Evolutionary conservation across 2,113 vertebrate species (phyloP).

Genomic region (Willisornis vidua): DNA sequence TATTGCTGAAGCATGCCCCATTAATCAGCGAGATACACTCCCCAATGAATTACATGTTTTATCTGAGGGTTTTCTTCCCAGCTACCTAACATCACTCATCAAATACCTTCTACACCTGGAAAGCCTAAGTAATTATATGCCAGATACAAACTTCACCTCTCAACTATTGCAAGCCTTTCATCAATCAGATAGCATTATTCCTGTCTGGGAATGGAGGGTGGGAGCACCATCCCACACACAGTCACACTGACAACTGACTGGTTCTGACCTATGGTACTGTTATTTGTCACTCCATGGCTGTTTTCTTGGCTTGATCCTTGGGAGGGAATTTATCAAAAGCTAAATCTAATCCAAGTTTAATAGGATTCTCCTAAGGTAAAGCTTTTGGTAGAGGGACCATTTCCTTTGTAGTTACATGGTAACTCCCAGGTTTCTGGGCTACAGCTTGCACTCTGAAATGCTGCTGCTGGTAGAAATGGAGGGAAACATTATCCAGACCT

Average conservation of each 20-base stretch:
- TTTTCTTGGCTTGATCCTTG: background rate
- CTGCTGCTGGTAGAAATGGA: background rate
- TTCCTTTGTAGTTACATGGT: background rate
- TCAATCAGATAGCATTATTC: slow-evolving; percentile 7
- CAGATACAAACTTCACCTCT: background rate
- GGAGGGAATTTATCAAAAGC: background rate
- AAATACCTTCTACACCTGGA: background rate
- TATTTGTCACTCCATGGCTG: background rate
- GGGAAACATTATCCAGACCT: background rate
- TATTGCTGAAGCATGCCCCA: background rate
- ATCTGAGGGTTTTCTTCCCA: background rate
- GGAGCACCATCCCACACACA: background rate
- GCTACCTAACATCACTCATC: background rate
- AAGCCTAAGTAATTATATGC: background rate
- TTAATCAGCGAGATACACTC: background rate
- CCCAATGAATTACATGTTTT: background rate
- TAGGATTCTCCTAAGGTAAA: background rate
- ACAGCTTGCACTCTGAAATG: background rate
- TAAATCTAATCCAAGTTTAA: background rate
- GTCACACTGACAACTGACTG: background rate
- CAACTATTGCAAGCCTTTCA: background rate
- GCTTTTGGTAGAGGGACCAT: background rate
- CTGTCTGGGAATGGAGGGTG: background rate
- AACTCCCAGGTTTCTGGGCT: background rate
- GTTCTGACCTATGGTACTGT: background rate